Evolutionary conservation across 2,113 vertebrate genomes (phyloP).

Genomic region (Poecilia latipinna): DNA sequence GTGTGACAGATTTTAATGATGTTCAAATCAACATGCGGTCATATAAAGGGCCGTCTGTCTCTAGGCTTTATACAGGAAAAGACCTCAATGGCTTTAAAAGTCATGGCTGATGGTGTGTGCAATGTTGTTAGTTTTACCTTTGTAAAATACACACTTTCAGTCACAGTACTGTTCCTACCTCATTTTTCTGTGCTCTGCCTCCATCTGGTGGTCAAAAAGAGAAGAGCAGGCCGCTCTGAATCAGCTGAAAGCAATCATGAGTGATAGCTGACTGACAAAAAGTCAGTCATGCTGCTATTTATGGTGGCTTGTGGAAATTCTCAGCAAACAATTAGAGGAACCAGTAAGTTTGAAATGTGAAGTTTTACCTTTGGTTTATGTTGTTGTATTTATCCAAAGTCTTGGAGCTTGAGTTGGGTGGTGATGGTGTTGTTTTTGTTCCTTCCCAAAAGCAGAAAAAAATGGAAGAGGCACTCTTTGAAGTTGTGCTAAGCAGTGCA

Average conservation of each 20-base stretch:
- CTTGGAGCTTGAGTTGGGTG: background rate
- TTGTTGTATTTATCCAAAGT: background rate
- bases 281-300: no score
- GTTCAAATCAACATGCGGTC: no score
- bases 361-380: background rate
- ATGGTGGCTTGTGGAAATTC: background rate
- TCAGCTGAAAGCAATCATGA: slow-evolving; percentile 14
- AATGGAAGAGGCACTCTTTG: background rate
- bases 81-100: no score
- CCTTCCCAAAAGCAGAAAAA: background rate
- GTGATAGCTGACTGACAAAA: background rate
- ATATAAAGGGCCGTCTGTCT: no score
- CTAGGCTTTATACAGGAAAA: no score
- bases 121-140: no score
- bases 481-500: background rate
- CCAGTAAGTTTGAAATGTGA: background rate
- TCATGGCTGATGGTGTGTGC: no score
- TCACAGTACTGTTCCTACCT: background rate
- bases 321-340: background rate
- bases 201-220: slow-evolving; percentile 16
- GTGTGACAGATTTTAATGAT: no score
- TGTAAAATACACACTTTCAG: background rate
- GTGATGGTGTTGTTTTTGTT: background rate
- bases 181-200: background rate
- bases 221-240: background rate